A percentile compares a stretch with the other conserved stretches of the same genome.
Conservation (phyloP, 2,888 invertebrate species). For the Eristalinus sepulchralis region DNA sequence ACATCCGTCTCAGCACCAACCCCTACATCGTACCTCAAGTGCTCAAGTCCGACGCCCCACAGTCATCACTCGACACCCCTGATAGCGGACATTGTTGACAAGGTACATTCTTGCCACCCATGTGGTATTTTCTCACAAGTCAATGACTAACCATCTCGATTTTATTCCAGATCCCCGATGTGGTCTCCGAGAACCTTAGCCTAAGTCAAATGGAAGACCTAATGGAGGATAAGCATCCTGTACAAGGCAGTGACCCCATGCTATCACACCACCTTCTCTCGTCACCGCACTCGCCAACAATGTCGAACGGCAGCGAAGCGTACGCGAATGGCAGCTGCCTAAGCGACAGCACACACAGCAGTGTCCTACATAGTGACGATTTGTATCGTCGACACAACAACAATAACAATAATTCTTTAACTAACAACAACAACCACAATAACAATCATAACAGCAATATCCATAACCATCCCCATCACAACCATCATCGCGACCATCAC, state of each 20-base stretch:
- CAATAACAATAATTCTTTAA: not conserved
- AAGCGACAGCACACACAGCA: constrained; percentile 49
- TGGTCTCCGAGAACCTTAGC: constrained; percentile 83
- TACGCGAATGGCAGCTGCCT: constrained; percentile 59
- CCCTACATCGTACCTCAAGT: constrained; percentile 80
- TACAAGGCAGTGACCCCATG: constrained; percentile 85
- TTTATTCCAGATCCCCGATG: constrained; percentile 82
- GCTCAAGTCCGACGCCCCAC: constrained; percentile 76
- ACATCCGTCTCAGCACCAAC: constrained; percentile 80
- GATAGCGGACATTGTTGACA: constrained; percentile 80
- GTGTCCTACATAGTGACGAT: constrained; percentile 44
- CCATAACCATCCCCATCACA: not conserved
- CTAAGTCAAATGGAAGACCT: constrained; percentile 85
- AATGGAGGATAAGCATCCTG: constrained; percentile 84
- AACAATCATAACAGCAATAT: not conserved
- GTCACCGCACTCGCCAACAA: constrained; percentile 81
- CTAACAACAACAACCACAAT: not conserved
- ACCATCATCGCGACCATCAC: constrained; percentile 33
- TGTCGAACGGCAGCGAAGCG: constrained; percentile 69
- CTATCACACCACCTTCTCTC: constrained; percentile 81
- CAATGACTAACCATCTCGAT: not conserved
- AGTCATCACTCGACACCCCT: constrained; percentile 76
- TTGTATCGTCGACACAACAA: constrained; percentile 30
- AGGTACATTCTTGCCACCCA: constrained; percentile 74
- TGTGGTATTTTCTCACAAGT: not conserved